Conservation (phyloP, 2,113 vertebrate genomes). For the Gavia stellata region DNA sequence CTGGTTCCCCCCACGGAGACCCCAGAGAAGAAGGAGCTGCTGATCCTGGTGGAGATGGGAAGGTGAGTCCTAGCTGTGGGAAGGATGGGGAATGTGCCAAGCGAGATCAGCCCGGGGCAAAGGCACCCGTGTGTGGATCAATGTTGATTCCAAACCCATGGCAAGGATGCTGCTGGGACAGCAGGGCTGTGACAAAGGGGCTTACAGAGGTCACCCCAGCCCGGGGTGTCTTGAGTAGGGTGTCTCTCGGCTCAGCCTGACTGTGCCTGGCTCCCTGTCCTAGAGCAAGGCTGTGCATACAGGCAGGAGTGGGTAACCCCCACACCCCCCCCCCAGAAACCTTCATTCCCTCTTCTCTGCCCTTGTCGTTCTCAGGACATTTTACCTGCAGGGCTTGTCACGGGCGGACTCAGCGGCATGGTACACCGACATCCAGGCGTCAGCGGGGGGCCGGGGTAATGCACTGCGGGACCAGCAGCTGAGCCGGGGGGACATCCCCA, state of each 20-base stretch:
- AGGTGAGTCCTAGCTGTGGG: constrained; percentile 68
- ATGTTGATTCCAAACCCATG: neutral
- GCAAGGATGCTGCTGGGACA: neutral
- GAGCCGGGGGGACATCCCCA: constrained; percentile 91
- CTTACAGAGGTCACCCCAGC: neutral
- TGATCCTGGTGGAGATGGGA: constrained; percentile 93
- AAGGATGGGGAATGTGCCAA: neutral
- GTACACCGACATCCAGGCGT: constrained; percentile 84
- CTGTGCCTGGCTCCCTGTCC: neutral
- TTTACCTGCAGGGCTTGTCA: constrained; percentile 88
- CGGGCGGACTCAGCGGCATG: constrained; percentile 84
- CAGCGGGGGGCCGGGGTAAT: constrained; percentile 86
- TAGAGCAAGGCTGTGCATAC: rapidly evolving
- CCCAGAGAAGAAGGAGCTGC: constrained; percentile 89
- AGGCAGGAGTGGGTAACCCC: neutral
- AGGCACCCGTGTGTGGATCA: rapidly evolving
- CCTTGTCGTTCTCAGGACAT: constrained; percentile 77
- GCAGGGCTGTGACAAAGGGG: neutral
- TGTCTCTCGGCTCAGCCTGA: rapidly evolving
- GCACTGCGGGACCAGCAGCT: constrained; percentile 91
- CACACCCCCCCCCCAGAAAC: neutral
- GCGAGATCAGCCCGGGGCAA: rapidly evolving
- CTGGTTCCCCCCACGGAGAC: constrained; percentile 77
- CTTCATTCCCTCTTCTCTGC: constrained; percentile 22
- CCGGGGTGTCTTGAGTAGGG: rapidly evolving